Conservation (phyloP, 1,140 invertebrate genomes). For the Cyphomyrmex costatus region DNA sequence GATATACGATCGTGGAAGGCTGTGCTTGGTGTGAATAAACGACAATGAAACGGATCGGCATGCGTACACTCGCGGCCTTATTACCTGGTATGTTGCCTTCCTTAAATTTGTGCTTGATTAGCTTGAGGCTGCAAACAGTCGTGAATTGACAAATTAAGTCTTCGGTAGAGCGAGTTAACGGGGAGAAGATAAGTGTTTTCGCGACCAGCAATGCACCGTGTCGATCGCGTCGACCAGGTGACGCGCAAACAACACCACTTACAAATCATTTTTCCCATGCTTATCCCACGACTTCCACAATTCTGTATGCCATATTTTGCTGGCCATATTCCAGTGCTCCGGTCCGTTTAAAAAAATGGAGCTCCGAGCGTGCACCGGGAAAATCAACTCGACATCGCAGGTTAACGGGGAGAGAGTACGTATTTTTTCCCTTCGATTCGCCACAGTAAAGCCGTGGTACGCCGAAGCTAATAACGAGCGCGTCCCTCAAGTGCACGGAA, state of each 20-base stretch:
- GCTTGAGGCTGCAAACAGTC: conserved; percentile 86
- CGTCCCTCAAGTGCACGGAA: conserved; percentile 10
- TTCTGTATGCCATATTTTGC: conserved; percentile 86
- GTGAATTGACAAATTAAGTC: conserved; percentile 85
- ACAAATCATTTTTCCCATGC: conserved; percentile 89
- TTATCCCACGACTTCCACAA: conserved; percentile 91
- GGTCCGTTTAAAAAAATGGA: conserved; percentile 42
- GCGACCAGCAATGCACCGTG: conserved; percentile 81
- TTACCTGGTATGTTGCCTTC: conserved; percentile 85
- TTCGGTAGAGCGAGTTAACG: conserved; percentile 81
- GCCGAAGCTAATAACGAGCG: not conserved
- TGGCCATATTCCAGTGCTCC: conserved; percentile 83
- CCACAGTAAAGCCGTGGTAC: not conserved
- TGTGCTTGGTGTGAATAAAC: no score
- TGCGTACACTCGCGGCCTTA: conserved; percentile 22
- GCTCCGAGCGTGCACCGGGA: conserved; percentile 47
- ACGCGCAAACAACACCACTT: conserved; percentile 85
- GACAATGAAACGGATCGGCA: not conserved
- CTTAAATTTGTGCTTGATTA: conserved; percentile 86
- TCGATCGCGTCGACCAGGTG: conserved; percentile 81
- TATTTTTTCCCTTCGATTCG: not conserved
- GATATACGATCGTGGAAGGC: no score
- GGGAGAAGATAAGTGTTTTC: conserved; percentile 74
- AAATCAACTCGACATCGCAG: conserved; percentile 83
- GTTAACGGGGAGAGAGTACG: conserved; percentile 72